Percentiles rank a stretch among this genome's conserved stretches.
Evolutionary conservation across 2,113 vertebrate genomes (phyloP).

Genomic region (Onychostruthus taczanowskii): DNA sequence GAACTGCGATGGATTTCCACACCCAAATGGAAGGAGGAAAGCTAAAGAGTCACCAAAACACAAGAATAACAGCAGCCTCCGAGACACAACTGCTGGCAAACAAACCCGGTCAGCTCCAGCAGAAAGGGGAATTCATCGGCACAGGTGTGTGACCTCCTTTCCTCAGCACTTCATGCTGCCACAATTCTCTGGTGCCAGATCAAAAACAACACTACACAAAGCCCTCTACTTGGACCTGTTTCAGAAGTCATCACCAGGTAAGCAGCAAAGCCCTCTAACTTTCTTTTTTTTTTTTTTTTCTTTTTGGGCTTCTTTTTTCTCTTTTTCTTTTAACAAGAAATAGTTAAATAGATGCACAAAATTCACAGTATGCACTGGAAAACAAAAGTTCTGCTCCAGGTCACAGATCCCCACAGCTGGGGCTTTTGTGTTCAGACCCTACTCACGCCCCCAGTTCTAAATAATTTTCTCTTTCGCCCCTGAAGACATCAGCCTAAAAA

Average conservation of each 20-base stretch:
- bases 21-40: neutral
- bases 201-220: neutral
- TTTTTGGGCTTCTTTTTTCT: neutral
- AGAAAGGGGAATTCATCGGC: neutral
- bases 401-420: accelerated
- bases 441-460: neutral
- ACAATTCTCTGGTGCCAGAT: neutral
- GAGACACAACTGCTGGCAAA: neutral
- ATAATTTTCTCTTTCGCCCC: neutral
- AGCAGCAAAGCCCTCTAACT: neutral
- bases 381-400: neutral
- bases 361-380: neutral
- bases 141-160: neutral
- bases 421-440: neutral
- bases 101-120: neutral
- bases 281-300: neutral
- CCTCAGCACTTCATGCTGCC: neutral
- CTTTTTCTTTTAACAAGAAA: neutral
- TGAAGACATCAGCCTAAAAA: neutral
- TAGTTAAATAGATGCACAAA: neutral
- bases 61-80: neutral
- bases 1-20: neutral
- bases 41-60: neutral
- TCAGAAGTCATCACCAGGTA: neutral
- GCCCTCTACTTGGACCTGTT: neutral